phyloP scores from a whole-genome alignment of 2,113 vertebrate species.

The Rhodinocichla rosea region DNA sequence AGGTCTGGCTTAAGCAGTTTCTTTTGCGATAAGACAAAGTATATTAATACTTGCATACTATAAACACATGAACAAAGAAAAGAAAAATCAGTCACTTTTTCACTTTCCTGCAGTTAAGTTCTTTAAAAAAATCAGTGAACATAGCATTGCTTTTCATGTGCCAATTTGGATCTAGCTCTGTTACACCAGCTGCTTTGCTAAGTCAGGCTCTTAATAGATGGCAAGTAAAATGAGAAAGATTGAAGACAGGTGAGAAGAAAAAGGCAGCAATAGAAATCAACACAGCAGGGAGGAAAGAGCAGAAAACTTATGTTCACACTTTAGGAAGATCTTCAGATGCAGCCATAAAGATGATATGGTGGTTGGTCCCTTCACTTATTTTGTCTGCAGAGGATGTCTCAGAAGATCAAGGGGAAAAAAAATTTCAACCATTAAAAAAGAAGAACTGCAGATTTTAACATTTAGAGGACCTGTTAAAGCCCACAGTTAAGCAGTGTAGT shows the following conservation, averaged over 20 bases:
- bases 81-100: not conserved
- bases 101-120: not conserved
- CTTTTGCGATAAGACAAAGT: not conserved
- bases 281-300: not conserved
- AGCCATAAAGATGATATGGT: not conserved
- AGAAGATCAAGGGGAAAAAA: not conserved
- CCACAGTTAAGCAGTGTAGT: not conserved
- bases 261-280: not conserved
- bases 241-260: not conserved
- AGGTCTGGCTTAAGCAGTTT: not conserved
- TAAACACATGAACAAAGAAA: too few species aligned
- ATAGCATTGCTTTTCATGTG: not conserved
- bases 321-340: not conserved
- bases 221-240: not conserved
- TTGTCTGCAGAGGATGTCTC: not conserved
- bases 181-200: not conserved
- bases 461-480: not conserved
- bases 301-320: not conserved
- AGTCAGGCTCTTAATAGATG: not conserved
- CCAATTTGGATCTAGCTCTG: not conserved
- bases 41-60: not conserved
- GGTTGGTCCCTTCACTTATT: not conserved
- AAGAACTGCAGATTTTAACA: not conserved
- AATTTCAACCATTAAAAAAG: not conserved
- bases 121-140: not conserved